phyloP scores from a whole-genome alignment of 2,113 vertebrate species.

The Alaudala cheleensis region DNA sequence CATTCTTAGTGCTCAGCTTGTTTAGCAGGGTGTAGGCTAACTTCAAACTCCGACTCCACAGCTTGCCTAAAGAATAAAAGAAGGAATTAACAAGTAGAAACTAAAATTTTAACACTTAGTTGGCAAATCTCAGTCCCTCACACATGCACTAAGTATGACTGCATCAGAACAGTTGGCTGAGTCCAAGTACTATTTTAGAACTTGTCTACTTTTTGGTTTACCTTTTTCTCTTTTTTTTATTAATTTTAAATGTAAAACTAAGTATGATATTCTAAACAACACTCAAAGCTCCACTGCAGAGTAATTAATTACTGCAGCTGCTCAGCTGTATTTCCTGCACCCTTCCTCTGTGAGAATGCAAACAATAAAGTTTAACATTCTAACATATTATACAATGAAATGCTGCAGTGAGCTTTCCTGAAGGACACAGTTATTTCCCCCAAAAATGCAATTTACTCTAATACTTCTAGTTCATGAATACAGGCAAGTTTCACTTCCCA shows the following conservation, averaged over 20 bases:
- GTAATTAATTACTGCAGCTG: background rate
- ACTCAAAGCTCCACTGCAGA: background rate
- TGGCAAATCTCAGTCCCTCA: background rate
- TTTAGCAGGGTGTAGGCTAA: constrained; percentile 93
- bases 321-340: background rate
- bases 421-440: background rate
- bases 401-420: background rate
- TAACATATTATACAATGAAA: background rate
- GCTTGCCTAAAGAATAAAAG: constrained; percentile 81
- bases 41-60: constrained; percentile 96
- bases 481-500: background rate
- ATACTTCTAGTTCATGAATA: background rate
- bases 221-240: background rate
- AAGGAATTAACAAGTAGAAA: background rate
- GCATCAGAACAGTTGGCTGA: background rate
- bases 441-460: background rate
- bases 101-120: background rate
- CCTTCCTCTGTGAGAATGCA: background rate
- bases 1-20: constrained; percentile 89
- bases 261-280: background rate
- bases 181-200: background rate
- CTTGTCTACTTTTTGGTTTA: background rate
- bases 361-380: background rate
- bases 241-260: background rate
- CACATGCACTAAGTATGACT: background rate